These are phyloP conservation scores for Rotaria socialis DNA, from an alignment of 2,888 invertebrate genomes.

Conservation along the genomic window DNA sequence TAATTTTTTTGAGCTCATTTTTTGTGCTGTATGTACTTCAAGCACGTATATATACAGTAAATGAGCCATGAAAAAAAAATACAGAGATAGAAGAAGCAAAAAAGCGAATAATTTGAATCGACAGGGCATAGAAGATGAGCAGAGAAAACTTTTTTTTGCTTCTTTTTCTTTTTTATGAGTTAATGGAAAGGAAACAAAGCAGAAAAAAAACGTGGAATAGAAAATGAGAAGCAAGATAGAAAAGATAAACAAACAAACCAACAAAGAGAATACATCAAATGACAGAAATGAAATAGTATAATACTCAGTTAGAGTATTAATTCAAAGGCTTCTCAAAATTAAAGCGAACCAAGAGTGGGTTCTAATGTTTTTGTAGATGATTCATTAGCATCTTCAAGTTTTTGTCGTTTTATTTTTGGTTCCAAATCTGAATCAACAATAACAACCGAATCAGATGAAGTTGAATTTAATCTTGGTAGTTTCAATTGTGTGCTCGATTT, in stretches of 20 bases:
- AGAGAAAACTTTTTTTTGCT: neutral
- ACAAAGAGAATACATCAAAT: neutral
- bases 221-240: neutral
- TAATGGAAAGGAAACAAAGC: neutral
- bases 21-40: neutral
- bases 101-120: neutral
- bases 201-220: neutral
- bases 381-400: neutral
- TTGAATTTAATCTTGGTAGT: neutral
- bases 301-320: neutral
- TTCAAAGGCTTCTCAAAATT: neutral
- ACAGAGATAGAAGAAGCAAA: neutral
- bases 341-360: neutral
- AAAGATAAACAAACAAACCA: neutral
- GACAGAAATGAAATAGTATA: neutral
- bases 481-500: neutral
- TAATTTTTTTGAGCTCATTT: constrained; percentile 23
- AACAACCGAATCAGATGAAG: neutral
- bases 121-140: neutral
- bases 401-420: neutral
- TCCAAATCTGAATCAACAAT: neutral
- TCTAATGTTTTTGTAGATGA: neutral
- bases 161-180: neutral
- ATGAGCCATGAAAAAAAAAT: constrained; percentile 1
- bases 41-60: neutral